These are phyloP conservation scores for Dicentrarchus labrax DNA, from an alignment of 2,113 vertebrate genomes.

Conservation along the genomic window DNA sequence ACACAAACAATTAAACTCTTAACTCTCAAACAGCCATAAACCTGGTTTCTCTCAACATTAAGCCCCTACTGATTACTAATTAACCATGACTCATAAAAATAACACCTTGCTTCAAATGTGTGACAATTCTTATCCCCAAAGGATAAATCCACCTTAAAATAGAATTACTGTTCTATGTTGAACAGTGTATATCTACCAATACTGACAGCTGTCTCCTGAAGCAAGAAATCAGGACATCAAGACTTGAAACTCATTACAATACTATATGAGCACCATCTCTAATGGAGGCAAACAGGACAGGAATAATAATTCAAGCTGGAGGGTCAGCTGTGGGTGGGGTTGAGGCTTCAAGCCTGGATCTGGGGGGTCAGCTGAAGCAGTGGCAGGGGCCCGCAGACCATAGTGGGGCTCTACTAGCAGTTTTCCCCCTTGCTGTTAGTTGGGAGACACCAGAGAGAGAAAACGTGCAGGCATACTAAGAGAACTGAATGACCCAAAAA, in stretches of 20 bases:
- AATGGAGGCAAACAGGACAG: slow-evolving; percentile 30
- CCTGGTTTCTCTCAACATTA: not conserved
- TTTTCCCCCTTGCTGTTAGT: slow-evolving; percentile 60
- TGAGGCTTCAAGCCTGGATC: slow-evolving; percentile 56
- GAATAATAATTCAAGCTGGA: slow-evolving; percentile 46
- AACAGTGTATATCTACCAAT: not conserved
- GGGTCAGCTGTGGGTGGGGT: slow-evolving; percentile 49
- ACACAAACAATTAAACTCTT: slow-evolving; percentile 2
- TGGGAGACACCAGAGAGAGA: slow-evolving; percentile 61
- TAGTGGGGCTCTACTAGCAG: slow-evolving; percentile 75
- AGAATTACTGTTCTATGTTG: not conserved
- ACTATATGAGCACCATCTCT: slow-evolving; percentile 8
- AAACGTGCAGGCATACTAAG: slow-evolving; percentile 51
- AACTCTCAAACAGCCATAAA: not conserved
- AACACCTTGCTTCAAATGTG: not conserved
- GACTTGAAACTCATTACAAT: not conserved
- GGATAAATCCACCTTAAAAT: not conserved
- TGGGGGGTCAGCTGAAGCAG: slow-evolving; percentile 73
- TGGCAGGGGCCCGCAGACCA: slow-evolving; percentile 74
- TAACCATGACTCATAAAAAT: slow-evolving; percentile 18
- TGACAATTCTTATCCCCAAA: not conserved
- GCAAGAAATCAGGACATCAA: not conserved
- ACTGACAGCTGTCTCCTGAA: not conserved
- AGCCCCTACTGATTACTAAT: not conserved
- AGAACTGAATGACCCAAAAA: slow-evolving; percentile 64